Evolutionary conservation across 1,140 invertebrate species (phyloP), one percentile per base, ranked within the genome.

Genomic region (Lepidurus couesii): DNA sequence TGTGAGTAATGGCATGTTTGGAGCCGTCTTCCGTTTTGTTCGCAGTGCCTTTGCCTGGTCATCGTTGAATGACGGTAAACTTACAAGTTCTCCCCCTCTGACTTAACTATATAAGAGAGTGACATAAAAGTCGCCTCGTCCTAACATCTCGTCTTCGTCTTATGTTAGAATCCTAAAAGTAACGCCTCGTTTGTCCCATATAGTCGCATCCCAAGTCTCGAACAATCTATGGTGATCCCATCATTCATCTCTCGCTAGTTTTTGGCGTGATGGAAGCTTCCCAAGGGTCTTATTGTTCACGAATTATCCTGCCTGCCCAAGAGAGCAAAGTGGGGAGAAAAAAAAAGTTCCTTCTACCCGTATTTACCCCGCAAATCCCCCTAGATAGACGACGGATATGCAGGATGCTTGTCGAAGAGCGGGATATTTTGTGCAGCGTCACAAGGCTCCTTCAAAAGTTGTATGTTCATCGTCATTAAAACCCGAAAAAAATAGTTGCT

Each of bases 31-130:
- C 21, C 53, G 21, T 65, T 13, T 13, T 13, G 53, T n/a, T 21
- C 21, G 16, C 3, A 65, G 16, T 13, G 53, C 53, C 16, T 65
- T 65, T 65, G 53, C 53, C 16, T 65, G 53, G 53, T 65, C 53
- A 65, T 65, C 53, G 53, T 65, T 65, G 53, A 65, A 65, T 65
- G 53, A 16, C 53, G 21, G 16, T 65, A n/a, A 65, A 65, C 53
- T 65, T 65, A 65, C 16, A 65, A 65, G 34, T 34, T 34, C 3
- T 34, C 4, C 34, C 34, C 34, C 34, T 34, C 34, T 34, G 34
- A 34, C 34, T 34, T 34, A 34, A 34, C 34, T 34, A 34, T 34
- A 21, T n/a, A 65, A 65, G 53, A 65, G 21, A 21, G n/a, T 65
- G 53, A 7, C 53, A 65, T 21, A 65, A 65, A 65, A 65, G 53